Base-by-base conservation (phyloP, 2,888 invertebrate genomes). In the Chaitophorus viminalis region DNA sequence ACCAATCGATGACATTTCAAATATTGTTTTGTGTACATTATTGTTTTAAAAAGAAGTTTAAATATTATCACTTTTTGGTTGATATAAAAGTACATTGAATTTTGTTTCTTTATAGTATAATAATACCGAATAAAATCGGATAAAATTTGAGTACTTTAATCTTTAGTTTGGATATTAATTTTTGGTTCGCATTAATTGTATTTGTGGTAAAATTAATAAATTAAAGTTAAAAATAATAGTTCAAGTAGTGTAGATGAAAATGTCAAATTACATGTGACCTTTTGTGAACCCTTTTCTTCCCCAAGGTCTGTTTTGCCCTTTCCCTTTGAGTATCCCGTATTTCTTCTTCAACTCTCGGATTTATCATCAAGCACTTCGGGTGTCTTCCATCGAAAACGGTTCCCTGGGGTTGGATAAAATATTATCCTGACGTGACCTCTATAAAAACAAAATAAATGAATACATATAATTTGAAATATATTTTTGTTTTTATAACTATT, bases 211-310 rank as follows among this genome's bases (percentile, higher is more conserved):
- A 70, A 70, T 70, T 25, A 33, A n/a, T 54, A 68, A 31, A 1
- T 70, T 31, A 31, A 54, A 54, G 31, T 31, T n/a, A n/a, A 6
- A 29, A 36, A 72, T 33, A 14, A 46, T 33, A 46, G 17, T 68
- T 85, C 11, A 3, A 68, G 1, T 76, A 18, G 74, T 76, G 65
- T 46, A 52, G 33, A 77, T 70, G 70, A 60, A 86, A 79, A 86
- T 86, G 86, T 86, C 78, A 79, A 70, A 78, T 52, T 82, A 72
- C 78, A 25, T 33, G 14, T 79, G 77, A 86, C 86, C 78, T 78
- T 78, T 86, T 75, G 39, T 29, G 29, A 54, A 79, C 21, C 54
- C 33, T 79, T 54, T 52, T 77, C 36, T 68, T 8, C 46, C 72
- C 72, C 65, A 81, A 81, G 33, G 81, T 74, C 65, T 79, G 39